Conservation (phyloP, 2,797 vertebrate genomes). For the Cyclopterus lumpus region DNA sequence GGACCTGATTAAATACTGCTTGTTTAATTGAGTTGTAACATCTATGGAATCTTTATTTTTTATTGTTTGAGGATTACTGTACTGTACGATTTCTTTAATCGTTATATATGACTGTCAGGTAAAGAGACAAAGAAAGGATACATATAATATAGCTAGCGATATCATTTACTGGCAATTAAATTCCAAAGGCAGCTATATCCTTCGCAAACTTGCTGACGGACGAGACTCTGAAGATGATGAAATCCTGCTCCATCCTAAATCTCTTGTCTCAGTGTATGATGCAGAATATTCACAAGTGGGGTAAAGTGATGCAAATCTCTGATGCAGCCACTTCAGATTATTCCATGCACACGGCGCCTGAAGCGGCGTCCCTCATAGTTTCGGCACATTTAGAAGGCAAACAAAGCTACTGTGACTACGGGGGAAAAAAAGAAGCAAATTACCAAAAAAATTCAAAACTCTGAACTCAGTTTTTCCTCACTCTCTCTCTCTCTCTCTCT, state of each 20-base stretch:
- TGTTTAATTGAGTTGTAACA: neutral
- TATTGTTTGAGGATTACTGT: neutral
- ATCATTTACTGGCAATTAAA: slow-evolving; percentile 61
- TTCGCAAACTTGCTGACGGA: slow-evolving; percentile 56
- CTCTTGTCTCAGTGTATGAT: slow-evolving; percentile 57
- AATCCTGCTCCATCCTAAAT: slow-evolving; percentile 62
- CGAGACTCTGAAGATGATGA: slow-evolving; percentile 64
- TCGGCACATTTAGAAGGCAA: slow-evolving; percentile 61
- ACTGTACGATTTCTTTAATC: neutral
- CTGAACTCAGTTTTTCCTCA: slow-evolving; percentile 17
- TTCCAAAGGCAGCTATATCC: slow-evolving; percentile 47
- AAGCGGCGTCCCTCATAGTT: slow-evolving; percentile 60
- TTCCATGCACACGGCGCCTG: slow-evolving; percentile 49
- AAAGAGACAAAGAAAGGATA: neutral
- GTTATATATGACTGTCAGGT: slow-evolving; percentile 7
- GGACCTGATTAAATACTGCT: neutral
- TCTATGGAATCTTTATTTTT: neutral
- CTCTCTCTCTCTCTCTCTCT: neutral
- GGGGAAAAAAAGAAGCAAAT: slow-evolving; percentile 54
- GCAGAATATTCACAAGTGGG: slow-evolving; percentile 68
- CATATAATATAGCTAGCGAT: slow-evolving; percentile 36
- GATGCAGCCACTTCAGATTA: slow-evolving; percentile 69
- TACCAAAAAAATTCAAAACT: slow-evolving; percentile 23
- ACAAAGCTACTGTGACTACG: slow-evolving; percentile 44
- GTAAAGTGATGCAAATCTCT: slow-evolving; percentile 72